A percentile compares a stretch with the other conserved stretches of the same genome.
Evolutionary conservation across 2,888 invertebrate species (phyloP).

Genomic region (Nemotelus pantherinus): DNA sequence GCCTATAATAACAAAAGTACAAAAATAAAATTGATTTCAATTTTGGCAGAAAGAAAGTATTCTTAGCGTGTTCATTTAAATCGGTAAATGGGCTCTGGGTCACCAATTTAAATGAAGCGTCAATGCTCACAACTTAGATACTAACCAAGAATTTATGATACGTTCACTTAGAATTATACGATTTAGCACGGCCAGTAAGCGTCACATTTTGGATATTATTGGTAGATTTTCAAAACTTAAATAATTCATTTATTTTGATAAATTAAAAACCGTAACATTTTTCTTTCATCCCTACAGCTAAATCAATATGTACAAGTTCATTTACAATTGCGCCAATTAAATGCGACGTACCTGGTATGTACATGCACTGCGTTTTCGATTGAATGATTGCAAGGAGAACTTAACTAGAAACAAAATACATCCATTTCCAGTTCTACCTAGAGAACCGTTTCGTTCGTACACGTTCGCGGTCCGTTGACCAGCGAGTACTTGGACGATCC

Average conservation of each 20-base stretch:
- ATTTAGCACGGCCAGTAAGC: conserved; percentile 26
- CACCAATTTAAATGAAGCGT: conserved; percentile 61
- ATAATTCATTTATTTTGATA: neutral
- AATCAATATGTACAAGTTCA: conserved; percentile 1
- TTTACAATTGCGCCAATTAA: neutral
- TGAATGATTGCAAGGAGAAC: too few relatives aligned
- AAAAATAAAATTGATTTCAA: too few relatives aligned
- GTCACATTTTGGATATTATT: neutral
- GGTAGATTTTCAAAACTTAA: neutral
- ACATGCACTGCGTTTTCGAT: too few relatives aligned
- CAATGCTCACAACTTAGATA: conserved; percentile 16
- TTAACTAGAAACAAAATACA: conserved; percentile 40
- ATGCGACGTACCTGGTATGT: too few relatives aligned
- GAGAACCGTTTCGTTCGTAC: conserved; percentile 83
- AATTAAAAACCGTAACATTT: too few relatives aligned
- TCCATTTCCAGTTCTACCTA: conserved; percentile 53
- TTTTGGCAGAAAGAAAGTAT: too few relatives aligned
- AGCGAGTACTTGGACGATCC: conserved; percentile 81
- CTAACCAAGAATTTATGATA: conserved; percentile 6
- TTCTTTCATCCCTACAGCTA: too few relatives aligned
- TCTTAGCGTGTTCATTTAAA: conserved; percentile 58
- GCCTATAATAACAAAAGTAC: too few relatives aligned
- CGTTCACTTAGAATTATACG: conserved; percentile 4
- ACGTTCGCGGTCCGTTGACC: conserved; percentile 83
- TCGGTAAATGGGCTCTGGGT: conserved; percentile 63